Base-by-base conservation (phyloP, 2,113 vertebrate genomes). In the Mirza zaza region DNA sequence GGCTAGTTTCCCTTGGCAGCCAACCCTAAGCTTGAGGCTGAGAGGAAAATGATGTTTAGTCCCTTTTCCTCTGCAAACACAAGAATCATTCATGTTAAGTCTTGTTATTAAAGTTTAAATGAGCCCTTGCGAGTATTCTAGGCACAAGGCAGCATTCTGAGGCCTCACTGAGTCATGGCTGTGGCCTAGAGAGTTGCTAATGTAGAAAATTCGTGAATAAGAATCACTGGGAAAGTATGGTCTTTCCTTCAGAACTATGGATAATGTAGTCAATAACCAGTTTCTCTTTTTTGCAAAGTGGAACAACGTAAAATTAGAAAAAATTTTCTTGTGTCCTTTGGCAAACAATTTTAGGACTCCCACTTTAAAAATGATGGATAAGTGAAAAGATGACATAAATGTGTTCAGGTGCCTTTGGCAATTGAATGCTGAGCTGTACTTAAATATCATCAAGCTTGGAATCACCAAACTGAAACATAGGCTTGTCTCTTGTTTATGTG, bases 61-160 rank as follows among this genome's bases (percentile, higher is more conserved):
- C 17, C 9, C 17, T 55, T 87, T 96, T 89, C 48, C 32, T 87
- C 29, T n/a, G 42, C 39, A 94, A 77, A 86, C 42, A 79, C 36
- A 81, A 52, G 75, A 80, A 76, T 97, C 57, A 79, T 86, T 96
- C 65, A 77, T 59, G 14, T 68, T 84, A 83, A 92, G 9, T 91
- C 45, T 77, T 94, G 61, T 42, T 61, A 48, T 7, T 93, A 83
- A 87, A 88, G 55, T 73, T 68, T 90, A 93, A 95, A 87, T 36
- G 55, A 94, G 3, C 42, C 32, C 55, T 94, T 61, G 29, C 48
- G 27, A 45, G 25, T 63, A 73, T 45, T 82, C 27, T 65, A 95
- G 76, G 77, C 20, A 85, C 15, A 75, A 48, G 29, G n/a, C 13
- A 7, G 5, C 76, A 71, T 86, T 73, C 29, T 15, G 79, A 77